Percentiles rank a stretch among this genome's conserved stretches.
These are phyloP conservation scores for Aelia acuminata DNA, from an alignment of 2,888 invertebrate species.

Conservation along the genomic window DNA sequence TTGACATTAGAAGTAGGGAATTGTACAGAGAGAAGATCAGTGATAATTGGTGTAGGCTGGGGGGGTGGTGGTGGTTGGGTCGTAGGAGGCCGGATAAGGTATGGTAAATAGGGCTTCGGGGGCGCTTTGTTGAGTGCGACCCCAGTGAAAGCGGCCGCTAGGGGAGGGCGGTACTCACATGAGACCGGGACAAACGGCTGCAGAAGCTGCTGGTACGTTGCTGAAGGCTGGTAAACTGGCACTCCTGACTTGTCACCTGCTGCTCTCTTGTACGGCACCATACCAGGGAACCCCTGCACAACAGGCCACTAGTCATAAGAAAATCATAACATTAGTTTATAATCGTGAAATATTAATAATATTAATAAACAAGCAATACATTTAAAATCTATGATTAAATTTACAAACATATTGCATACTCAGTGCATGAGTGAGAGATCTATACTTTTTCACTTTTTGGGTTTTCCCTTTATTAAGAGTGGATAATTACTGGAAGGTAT, in stretches of 20 bases:
- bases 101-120: slow-evolving; percentile 75
- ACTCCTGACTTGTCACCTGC: slow-evolving; percentile 74
- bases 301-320: slow-evolving; percentile 57
- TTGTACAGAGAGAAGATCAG: slow-evolving; percentile 70
- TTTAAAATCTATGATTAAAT: background rate
- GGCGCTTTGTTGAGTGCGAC: slow-evolving; percentile 70
- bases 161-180: slow-evolving; percentile 94
- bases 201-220: slow-evolving; percentile 93
- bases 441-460: no score
- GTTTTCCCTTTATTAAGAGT: no score
- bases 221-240: slow-evolving; percentile 96
- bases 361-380: background rate
- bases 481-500: no score
- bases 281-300: slow-evolving; percentile 90
- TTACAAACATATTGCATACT: background rate
- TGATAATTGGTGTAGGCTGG: slow-evolving; percentile 68
- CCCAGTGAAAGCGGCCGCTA: slow-evolving; percentile 70
- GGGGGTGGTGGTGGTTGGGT: slow-evolving; percentile 68
- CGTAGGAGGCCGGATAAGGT: slow-evolving; percentile 62
- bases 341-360: slow-evolving; percentile 17
- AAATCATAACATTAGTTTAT: slow-evolving; percentile 52
- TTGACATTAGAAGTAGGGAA: slow-evolving; percentile 68
- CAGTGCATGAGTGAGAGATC: no score
- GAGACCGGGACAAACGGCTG: slow-evolving; percentile 98
- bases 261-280: slow-evolving; percentile 96